Percentiles rank a stretch among this genome's conserved stretches.
Conservation (phyloP, 2,797 vertebrate species). For the Danio aesculapii region DNA sequence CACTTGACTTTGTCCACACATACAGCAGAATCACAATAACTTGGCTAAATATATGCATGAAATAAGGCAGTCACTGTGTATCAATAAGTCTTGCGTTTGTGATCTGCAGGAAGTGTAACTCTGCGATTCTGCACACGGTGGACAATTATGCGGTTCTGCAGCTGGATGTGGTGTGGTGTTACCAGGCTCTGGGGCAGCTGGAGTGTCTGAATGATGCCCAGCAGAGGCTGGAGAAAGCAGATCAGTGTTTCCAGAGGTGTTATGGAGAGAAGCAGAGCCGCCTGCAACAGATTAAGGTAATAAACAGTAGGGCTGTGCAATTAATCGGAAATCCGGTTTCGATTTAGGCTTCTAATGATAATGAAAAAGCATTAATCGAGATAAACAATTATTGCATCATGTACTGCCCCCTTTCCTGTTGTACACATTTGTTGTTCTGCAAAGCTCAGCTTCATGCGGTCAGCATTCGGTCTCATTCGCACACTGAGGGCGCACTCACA, state of each 20-base stretch:
- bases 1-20: no score
- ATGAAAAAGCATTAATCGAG: no score
- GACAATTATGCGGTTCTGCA: constrained; percentile 95
- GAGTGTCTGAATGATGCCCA: constrained; percentile 87
- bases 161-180: constrained; percentile 96
- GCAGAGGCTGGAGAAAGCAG: constrained; percentile 84
- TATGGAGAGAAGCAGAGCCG: constrained; percentile 90
- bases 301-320: no score
- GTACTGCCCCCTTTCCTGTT: no score
- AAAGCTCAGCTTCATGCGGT: no score
- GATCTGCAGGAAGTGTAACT: constrained; percentile 82
- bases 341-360: no score
- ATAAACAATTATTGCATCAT: no score
- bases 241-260: constrained; percentile 87
- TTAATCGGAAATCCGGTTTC: no score
- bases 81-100: not conserved
- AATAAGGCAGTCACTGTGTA: not conserved
- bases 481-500: no score
- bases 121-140: constrained; percentile 83
- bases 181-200: constrained; percentile 86
- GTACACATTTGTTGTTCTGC: no score
- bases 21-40: no score
- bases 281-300: constrained; percentile 91
- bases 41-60: not conserved
- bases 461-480: no score